Evolutionary conservation across 2,797 vertebrate species (phyloP), one percentile per base, ranked within the genome.

Genomic region (Falco cherrug): DNA sequence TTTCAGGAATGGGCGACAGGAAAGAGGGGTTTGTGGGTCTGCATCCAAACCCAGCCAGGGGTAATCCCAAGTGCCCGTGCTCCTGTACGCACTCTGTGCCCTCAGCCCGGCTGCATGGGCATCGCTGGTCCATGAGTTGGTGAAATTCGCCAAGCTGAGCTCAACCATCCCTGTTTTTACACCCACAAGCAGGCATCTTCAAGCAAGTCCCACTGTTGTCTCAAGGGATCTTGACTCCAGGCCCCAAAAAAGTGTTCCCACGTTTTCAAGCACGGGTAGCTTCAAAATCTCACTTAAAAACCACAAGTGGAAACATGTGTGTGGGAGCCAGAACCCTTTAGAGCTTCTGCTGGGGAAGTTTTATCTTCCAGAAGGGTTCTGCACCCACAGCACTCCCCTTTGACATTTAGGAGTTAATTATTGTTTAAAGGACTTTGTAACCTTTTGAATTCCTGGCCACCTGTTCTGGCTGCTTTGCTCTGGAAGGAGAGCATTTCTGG

Each of bases 101-200:
- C 47, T 59, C 53, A 65, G 48, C 35, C 60, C 9, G 2, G 5
- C 53, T 54, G 7, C 18, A 1, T 4, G 5, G 51, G 17, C 35
- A 53, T 64, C 22, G 1, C 16, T 50, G 19, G 13, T n/a, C 16
- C 4, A 3, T 3, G 20, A 59, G 37, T 41, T 7, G 0, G 8
- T 19, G 11, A 57, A n/a, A 74, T 95, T 81, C 93, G 90, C 73
- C 59, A 82, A 74, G 63, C 75, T 91, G 87, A 90, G 61, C 56
- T 76, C 77, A 74, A 25, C 90, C 86, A n/a, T 74, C 24, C 29
- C 35, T 79, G 85, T n/a, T 83, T 94, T 96, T 75, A 25, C 6
- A 41, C 15, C 54, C 37, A 48, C 45, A 63, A 22, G 57, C 37
- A 84, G 83, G 20, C 35, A 21, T 80, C 70, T 39, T 67, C 57